Evolutionary conservation across 2,888 invertebrate species (phyloP), one percentile per base, ranked within the genome.

Genomic region (Myathropa florea): DNA sequence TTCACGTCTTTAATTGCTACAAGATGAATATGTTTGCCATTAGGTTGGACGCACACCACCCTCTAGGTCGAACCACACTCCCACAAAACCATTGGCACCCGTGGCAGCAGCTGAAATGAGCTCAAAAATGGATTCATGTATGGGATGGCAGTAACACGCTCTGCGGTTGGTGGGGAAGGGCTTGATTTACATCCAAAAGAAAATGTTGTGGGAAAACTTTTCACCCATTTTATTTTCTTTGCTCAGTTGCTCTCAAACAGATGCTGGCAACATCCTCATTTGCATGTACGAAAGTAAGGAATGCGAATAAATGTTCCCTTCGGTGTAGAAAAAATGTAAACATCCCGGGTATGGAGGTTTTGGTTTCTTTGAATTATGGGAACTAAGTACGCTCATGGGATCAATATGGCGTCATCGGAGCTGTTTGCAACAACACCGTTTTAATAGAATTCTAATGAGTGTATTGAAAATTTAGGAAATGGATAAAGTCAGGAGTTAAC

Each of bases 1-100:
- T n/a, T n/a, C n/a, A n/a, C n/a, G 53, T 59, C 24, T 59, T 70
- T 59, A 70, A 70, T 70, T 70, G 39, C 36, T 9, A 7, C 26
- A 7, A 60, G 67, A 30, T 60, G 60, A 60, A 60, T 28, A 7
- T 26, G 26, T 60, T 28, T 6, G 21, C 55, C 14, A 24, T 23
- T 55, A 33, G 33, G 39, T 36, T 70, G 57, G 57, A 39, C 39
- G 18, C 4, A 39, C 39, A 59, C 33, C 24, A n/a, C 36, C n/a
- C 18, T 36, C 36, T 24, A 12, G 36, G 0, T 26, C 4, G 39
- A 12, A n/a, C 3, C n/a, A n/a, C 14, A 0, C 46, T 4, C 46
- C 46, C 18, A 7, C 46, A 18, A 46, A 46, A 18, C n/a, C n/a
- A n/a, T n/a, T n/a, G n/a, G n/a, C n/a, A n/a, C 18, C 18, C 18